Evolutionary conservation across 2,797 vertebrate species (phyloP).

Genomic region (Myotis daubentonii): DNA sequence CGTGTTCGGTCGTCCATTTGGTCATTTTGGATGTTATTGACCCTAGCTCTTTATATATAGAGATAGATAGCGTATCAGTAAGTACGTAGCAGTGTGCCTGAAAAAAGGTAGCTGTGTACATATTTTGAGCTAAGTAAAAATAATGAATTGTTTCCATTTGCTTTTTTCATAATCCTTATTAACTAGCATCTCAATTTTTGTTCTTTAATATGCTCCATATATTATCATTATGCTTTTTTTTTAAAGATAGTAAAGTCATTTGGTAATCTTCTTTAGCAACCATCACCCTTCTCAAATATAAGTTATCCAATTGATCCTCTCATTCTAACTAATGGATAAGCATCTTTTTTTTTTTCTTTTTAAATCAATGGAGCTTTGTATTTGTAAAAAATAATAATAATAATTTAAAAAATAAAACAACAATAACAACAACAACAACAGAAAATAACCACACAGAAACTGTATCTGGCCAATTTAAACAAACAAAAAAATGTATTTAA

Average conservation of each 20-base stretch:
- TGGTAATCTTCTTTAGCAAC: not conserved
- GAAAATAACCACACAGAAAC: not conserved
- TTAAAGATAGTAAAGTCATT: not conserved
- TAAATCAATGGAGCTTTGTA: not conserved
- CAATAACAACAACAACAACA: too few species aligned
- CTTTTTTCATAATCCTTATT: not conserved
- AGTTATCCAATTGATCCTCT: not conserved
- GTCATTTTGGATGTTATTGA: too few species aligned
- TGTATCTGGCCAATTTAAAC: not conserved
- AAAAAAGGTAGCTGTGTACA: not conserved
- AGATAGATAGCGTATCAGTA: not conserved
- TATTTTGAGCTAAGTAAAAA: not conserved
- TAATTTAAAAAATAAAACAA: too few species aligned
- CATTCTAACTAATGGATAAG: not conserved
- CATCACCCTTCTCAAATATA: not conserved
- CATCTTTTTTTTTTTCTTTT: not conserved
- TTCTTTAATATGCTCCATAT: not conserved
- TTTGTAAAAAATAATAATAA: not conserved
- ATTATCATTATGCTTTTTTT: not conserved
- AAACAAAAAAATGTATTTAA: not conserved
- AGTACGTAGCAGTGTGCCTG: not conserved
- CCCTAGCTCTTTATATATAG: too few species aligned
- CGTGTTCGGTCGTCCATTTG: fast-evolving
- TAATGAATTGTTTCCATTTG: not conserved
- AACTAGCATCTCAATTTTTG: not conserved